phyloP scores from a whole-genome alignment of 2,113 vertebrate species.

The Acanthisitta chloris region DNA sequence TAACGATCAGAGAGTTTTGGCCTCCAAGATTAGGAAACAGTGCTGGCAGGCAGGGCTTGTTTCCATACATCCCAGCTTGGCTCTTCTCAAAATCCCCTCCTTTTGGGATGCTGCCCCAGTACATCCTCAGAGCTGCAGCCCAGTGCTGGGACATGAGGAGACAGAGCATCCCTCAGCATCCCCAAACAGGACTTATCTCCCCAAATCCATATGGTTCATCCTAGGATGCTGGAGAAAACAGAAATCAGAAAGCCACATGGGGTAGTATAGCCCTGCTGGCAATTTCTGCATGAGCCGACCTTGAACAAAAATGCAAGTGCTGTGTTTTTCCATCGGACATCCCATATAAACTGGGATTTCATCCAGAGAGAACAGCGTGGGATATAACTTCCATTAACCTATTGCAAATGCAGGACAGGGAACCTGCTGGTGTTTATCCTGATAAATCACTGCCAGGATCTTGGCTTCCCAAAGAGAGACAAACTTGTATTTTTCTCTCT shows the following conservation, averaged over 20 bases:
- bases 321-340: not conserved
- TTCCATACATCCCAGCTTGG: not conserved
- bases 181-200: not conserved
- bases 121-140: not conserved
- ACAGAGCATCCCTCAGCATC: not conserved
- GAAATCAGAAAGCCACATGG: not conserved
- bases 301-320: not conserved
- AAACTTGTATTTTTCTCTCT: not conserved
- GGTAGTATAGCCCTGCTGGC: not conserved
- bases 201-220: not conserved
- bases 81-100: not conserved
- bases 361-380: not conserved
- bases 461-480: not conserved
- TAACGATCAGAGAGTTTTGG: conserved; percentile 5
- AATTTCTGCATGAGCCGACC: not conserved
- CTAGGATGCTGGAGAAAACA: not conserved
- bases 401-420: not conserved
- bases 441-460: not conserved
- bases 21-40: conserved; percentile 32
- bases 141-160: not conserved
- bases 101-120: not conserved
- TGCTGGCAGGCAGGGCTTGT: not conserved
- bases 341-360: not conserved
- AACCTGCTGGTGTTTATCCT: not conserved
- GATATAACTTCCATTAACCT: not conserved